A percentile compares a stretch with the other conserved stretches of the same genome.
These are phyloP conservation scores for Chesias legatella DNA, from an alignment of 2,888 invertebrate species.

Conservation along the genomic window DNA sequence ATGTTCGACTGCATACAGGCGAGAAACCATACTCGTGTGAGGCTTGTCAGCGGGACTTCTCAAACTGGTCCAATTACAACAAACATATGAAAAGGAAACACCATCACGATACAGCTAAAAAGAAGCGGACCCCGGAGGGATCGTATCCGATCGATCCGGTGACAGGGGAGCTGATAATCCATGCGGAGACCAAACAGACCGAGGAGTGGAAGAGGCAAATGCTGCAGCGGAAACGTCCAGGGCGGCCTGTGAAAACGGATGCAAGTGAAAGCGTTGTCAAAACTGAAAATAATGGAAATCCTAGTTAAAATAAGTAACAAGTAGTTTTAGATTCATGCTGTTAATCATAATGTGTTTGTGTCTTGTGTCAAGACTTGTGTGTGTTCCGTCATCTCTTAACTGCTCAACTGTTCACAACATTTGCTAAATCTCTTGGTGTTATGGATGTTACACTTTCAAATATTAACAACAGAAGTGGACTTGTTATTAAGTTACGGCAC, in stretches of 20 bases:
- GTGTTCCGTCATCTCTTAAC: too few species aligned
- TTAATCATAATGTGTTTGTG: too few species aligned
- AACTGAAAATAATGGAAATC: not conserved
- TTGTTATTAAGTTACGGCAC: too few species aligned
- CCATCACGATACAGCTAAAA: constrained; percentile 65
- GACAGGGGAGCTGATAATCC: not conserved
- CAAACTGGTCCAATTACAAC: constrained; percentile 89
- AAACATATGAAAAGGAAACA: constrained; percentile 89
- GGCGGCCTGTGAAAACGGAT: not conserved
- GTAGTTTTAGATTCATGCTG: too few species aligned
- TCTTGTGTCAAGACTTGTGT: too few species aligned
- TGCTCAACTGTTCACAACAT: too few species aligned
- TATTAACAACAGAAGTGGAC: too few species aligned
- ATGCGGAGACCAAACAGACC: not conserved
- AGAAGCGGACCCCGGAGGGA: constrained; percentile 59
- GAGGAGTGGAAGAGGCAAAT: not conserved
- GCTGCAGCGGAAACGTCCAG: not conserved
- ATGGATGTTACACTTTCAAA: too few species aligned
- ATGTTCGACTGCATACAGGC: constrained; percentile 83
- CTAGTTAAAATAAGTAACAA: too few species aligned
- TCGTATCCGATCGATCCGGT: not conserved
- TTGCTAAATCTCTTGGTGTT: too few species aligned
- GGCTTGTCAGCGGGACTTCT: constrained; percentile 83
- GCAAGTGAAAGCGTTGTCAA: not conserved
- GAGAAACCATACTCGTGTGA: constrained; percentile 85